Conservation (phyloP, 2,113 vertebrate species). For the Propithecus coquereli region DNA sequence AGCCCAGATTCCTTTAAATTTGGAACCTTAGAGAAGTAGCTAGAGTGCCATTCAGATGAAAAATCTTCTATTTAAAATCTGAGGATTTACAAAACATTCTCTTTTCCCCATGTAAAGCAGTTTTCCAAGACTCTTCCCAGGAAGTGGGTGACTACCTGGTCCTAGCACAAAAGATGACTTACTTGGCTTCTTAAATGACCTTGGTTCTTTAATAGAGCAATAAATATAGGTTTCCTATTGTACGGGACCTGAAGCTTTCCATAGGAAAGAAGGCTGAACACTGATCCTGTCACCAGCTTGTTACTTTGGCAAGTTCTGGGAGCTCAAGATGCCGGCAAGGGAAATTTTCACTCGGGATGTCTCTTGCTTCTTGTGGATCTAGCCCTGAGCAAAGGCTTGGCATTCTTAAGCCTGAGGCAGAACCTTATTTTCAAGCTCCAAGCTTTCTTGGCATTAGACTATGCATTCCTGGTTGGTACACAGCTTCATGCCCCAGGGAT, state of each 20-base stretch:
- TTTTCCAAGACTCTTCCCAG: neutral
- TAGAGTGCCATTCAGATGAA: conserved; percentile 24
- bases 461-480: conserved; percentile 37
- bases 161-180: neutral
- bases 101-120: neutral
- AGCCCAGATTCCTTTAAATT: conserved; percentile 31
- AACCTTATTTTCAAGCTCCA: conserved; percentile 32
- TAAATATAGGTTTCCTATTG: neutral
- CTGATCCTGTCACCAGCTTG: neutral
- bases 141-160: neutral
- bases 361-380: neutral
- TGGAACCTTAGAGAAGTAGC: conserved; percentile 20
- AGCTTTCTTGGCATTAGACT: conserved; percentile 15
- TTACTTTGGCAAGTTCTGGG: neutral
- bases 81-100: neutral
- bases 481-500: neutral
- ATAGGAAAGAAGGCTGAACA: neutral
- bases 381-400: neutral
- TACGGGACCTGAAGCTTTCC: neutral
- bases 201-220: neutral
- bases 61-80: conserved; percentile 2
- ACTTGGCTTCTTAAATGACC: neutral
- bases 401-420: conserved; percentile 7
- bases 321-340: neutral
- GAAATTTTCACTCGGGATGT: neutral